A percentile compares a stretch with the other conserved stretches of the same genome.
These are phyloP conservation scores for Anodontia alba DNA, from an alignment of 2,888 invertebrate genomes.

Conservation along the genomic window DNA sequence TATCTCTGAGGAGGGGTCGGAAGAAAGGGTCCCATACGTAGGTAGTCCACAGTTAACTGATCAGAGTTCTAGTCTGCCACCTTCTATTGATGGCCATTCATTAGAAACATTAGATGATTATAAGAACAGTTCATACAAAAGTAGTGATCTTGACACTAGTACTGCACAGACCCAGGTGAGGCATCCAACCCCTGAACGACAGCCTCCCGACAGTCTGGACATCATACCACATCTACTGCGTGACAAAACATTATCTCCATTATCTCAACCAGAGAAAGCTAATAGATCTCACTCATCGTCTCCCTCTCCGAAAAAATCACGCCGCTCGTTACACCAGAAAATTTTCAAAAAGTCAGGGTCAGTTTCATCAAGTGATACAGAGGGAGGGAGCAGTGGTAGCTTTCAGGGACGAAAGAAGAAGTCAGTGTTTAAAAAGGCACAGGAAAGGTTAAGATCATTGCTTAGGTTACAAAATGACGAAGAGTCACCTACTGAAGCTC, in stretches of 20 bases:
- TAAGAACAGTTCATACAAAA: slow-evolving; percentile 2
- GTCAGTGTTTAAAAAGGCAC: slow-evolving; percentile 70
- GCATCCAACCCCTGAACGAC: background rate
- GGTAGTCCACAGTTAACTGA: background rate
- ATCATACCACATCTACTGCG: background rate
- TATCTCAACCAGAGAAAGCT: background rate
- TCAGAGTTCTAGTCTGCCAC: background rate
- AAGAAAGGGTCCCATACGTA: slow-evolving; percentile 15
- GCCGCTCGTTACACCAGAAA: background rate
- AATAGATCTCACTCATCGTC: background rate
- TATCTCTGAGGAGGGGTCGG: slow-evolving; percentile 42
- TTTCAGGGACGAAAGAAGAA: slow-evolving; percentile 70
- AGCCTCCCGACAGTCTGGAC: slow-evolving; percentile 6
- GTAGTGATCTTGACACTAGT: background rate
- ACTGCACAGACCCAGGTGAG: background rate
- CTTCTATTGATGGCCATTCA: background rate
- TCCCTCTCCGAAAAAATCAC: background rate
- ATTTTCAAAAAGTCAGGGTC: slow-evolving; percentile 24
- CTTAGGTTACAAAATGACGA: slow-evolving; percentile 38
- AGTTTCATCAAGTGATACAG: slow-evolving; percentile 35
- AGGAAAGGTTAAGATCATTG: slow-evolving; percentile 66
- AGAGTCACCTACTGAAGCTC: slow-evolving; percentile 18
- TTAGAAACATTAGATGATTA: background rate
- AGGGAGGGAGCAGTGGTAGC: slow-evolving; percentile 9
- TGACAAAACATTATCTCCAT: background rate